A percentile compares a stretch with the other conserved stretches of the same genome.
These are phyloP conservation scores for Heteromyza rotundicornis DNA, from an alignment of 2,888 invertebrate species.

Conservation along the genomic window DNA sequence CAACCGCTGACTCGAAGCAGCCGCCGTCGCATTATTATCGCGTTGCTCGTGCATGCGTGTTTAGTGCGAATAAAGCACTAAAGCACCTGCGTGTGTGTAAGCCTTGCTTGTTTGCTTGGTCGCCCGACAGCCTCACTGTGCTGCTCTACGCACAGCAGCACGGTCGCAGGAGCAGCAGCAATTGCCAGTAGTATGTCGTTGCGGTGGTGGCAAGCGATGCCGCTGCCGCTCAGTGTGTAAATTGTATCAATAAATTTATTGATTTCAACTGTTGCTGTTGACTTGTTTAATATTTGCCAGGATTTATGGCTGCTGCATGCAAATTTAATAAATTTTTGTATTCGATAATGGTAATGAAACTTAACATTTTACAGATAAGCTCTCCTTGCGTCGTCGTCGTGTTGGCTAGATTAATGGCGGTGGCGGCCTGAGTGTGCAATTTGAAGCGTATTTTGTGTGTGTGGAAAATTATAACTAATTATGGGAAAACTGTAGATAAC, in stretches of 20 bases:
- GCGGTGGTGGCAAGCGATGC: background rate
- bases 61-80: too few relatives aligned
- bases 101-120: background rate
- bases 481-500: too few relatives aligned
- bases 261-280: conserved; percentile 53
- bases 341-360: background rate
- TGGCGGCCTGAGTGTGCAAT: too few relatives aligned
- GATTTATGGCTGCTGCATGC: conserved; percentile 49
- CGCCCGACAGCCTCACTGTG: too few relatives aligned
- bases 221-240: conserved; percentile 32
- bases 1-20: background rate
- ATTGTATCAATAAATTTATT: conserved; percentile 54
- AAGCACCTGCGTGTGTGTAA: background rate
- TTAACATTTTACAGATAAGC: background rate
- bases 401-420: too few relatives aligned
- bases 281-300: conserved; percentile 52
- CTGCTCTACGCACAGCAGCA: too few relatives aligned
- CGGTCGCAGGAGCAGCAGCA: too few relatives aligned
- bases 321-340: conserved; percentile 35
- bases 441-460: too few relatives aligned
- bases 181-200: too few relatives aligned
- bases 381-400: background rate
- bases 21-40: background rate
- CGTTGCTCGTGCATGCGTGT: background rate
- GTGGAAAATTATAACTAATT: too few relatives aligned